These are phyloP conservation scores for Rhinella marina DNA, from an alignment of 2,797 vertebrate species.

Conservation along the genomic window DNA sequence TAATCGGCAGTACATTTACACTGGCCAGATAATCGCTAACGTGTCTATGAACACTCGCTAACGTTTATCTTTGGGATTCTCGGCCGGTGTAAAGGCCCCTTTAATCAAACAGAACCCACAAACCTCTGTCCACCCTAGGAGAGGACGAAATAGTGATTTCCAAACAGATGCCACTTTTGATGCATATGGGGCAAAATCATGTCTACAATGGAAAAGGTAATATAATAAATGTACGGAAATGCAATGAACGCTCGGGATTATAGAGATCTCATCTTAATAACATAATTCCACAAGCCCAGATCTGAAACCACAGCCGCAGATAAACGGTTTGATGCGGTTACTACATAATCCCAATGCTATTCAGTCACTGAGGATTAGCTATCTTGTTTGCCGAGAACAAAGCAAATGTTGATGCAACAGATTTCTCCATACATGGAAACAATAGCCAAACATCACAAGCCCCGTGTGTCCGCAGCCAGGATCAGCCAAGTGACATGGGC, in stretches of 20 bases:
- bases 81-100: too few relatives aligned
- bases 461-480: too few relatives aligned
- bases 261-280: constrained; percentile 45
- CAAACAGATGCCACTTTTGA: background rate
- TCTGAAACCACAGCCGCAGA: constrained; percentile 17
- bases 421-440: constrained; percentile 16
- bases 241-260: constrained; percentile 11
- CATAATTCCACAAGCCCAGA: constrained; percentile 45
- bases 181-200: background rate
- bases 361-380: constrained; percentile 47
- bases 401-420: constrained; percentile 38
- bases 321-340: constrained; percentile 39
- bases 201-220: background rate
- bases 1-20: too few relatives aligned
- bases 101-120: too few relatives aligned
- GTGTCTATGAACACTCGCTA: too few relatives aligned
- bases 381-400: constrained; percentile 24
- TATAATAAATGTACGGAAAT: background rate
- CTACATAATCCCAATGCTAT: constrained; percentile 46
- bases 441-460: background rate
- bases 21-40: too few relatives aligned
- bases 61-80: too few relatives aligned
- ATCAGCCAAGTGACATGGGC: too few relatives aligned
- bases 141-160: too few relatives aligned
- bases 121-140: too few relatives aligned